These are phyloP conservation scores for Thera britannica DNA, from an alignment of 2,888 invertebrate species.

Conservation along the genomic window DNA sequence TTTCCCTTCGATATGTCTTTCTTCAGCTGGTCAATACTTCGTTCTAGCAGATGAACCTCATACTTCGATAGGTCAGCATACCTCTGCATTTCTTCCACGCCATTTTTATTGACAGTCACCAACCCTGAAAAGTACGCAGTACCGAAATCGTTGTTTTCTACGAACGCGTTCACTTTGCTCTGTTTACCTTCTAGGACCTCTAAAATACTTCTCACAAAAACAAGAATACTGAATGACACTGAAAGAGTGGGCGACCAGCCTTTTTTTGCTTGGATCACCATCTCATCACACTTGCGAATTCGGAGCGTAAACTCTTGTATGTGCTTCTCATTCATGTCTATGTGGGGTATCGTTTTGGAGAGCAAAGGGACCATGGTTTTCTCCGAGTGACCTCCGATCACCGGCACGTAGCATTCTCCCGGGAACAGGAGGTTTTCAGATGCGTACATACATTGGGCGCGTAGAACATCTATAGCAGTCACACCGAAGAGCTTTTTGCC, in stretches of 20 bases:
- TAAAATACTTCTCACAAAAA: slow-evolving; percentile 84
- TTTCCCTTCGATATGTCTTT: slow-evolving; percentile 62
- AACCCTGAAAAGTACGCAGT: slow-evolving; percentile 66
- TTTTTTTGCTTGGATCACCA: slow-evolving; percentile 86
- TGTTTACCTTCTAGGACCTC: slow-evolving; percentile 69
- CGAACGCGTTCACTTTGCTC: slow-evolving; percentile 56
- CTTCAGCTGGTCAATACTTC: slow-evolving; percentile 58
- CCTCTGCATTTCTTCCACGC: slow-evolving; percentile 61
- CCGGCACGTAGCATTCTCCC: slow-evolving; percentile 88
- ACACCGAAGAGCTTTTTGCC: slow-evolving; percentile 89
- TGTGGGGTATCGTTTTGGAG: slow-evolving; percentile 87
- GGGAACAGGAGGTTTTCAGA: slow-evolving; percentile 86
- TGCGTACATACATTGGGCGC: slow-evolving; percentile 91
- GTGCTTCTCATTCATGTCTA: slow-evolving; percentile 73
- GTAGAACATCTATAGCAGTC: slow-evolving; percentile 88
- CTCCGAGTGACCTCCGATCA: slow-evolving; percentile 91
- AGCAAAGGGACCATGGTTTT: slow-evolving; percentile 91
- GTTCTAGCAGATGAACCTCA: slow-evolving; percentile 64
- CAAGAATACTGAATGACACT: slow-evolving; percentile 86
- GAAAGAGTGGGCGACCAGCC: slow-evolving; percentile 86
- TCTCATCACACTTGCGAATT: slow-evolving; percentile 86
- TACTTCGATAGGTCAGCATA: slow-evolving; percentile 56
- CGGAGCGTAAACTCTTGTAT: slow-evolving; percentile 62
- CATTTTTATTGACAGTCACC: slow-evolving; percentile 56
- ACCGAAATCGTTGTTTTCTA: slow-evolving; percentile 73